A percentile compares a stretch with the other conserved stretches of the same genome.
phyloP scores from a whole-genome alignment of 1,140 invertebrate species.

The Brachionus paranguensis region DNA sequence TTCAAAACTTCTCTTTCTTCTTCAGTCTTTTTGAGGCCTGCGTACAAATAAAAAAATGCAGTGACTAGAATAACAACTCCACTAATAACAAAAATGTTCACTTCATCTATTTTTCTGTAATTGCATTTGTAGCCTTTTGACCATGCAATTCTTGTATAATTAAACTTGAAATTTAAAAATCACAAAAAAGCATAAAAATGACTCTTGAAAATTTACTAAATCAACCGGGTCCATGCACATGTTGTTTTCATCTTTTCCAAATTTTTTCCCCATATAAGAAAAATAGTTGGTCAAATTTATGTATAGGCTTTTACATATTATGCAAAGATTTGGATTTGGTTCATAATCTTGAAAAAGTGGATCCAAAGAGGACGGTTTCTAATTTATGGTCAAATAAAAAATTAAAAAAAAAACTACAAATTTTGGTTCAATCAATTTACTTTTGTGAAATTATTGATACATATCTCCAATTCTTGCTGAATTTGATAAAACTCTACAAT shows the following conservation, averaged over 20 bases:
- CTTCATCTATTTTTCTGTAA: constrained; percentile 21
- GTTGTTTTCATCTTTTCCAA: not conserved
- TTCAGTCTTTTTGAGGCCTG: not conserved
- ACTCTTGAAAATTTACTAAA: not conserved
- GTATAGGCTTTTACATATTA: not conserved
- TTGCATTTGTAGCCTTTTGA: constrained; percentile 38
- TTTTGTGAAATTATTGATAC: constrained; percentile 12
- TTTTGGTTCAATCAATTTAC: not conserved
- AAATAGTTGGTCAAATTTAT: constrained; percentile 21
- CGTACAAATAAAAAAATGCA: not conserved
- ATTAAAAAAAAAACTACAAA: not conserved
- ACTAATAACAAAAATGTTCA: constrained; percentile 31
- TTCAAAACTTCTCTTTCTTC: not conserved
- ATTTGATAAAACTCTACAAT: constrained; percentile 21
- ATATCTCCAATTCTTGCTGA: constrained; percentile 26
- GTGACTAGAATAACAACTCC: not conserved
- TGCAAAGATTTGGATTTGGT: not conserved
- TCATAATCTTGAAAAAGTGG: constrained; percentile 34
- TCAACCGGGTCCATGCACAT: constrained; percentile 38
- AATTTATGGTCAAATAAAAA: not conserved
- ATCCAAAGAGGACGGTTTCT: constrained; percentile 14
- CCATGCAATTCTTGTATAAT: constrained; percentile 38
- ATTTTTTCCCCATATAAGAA: not conserved
- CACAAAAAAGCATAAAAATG: not conserved
- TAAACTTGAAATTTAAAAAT: constrained; percentile 14